Percentiles rank a stretch among this genome's conserved stretches.
Conservation (phyloP, 2,888 invertebrate species). For the Lamellibrachia columna region DNA sequence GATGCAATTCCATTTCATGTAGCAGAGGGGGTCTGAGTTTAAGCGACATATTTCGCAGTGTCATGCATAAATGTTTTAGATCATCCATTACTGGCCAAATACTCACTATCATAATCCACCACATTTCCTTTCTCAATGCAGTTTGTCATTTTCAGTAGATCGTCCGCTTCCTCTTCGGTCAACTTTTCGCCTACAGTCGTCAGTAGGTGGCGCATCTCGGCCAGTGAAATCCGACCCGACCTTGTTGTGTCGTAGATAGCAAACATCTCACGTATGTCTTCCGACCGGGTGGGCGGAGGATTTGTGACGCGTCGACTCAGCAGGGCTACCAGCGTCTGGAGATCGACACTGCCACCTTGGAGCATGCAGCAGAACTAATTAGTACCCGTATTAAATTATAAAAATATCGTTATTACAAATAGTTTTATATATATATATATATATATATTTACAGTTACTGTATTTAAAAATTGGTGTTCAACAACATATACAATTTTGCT, state of each 20-base stretch:
- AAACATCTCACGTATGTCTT: slow-evolving; percentile 41
- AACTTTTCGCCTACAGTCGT: slow-evolving; percentile 45
- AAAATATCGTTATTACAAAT: not conserved
- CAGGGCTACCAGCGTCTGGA: slow-evolving; percentile 39
- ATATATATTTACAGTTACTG: too few species aligned
- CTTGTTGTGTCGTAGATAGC: slow-evolving; percentile 39
- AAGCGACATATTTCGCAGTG: too few species aligned
- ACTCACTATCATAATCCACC: slow-evolving; percentile 43
- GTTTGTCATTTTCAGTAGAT: slow-evolving; percentile 37
- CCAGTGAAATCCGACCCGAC: slow-evolving; percentile 34
- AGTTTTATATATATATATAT: too few species aligned
- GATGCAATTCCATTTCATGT: too few species aligned
- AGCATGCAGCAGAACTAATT: not conserved
- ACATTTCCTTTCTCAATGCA: slow-evolving; percentile 34
- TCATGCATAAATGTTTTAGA: too few species aligned
- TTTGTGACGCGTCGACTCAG: slow-evolving; percentile 39
- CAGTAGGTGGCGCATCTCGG: slow-evolving; percentile 41
- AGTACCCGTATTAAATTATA: too few species aligned
- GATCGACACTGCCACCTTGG: slow-evolving; percentile 38
- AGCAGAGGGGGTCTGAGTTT: too few species aligned
- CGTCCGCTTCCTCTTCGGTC: slow-evolving; percentile 41
- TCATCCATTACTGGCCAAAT: not conserved
- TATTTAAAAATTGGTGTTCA: too few species aligned
- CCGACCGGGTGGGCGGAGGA: slow-evolving; percentile 36
- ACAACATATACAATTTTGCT: too few species aligned